phyloP scores from a whole-genome alignment of 2,888 invertebrate genomes.

The Asteroscopus sphinx region DNA sequence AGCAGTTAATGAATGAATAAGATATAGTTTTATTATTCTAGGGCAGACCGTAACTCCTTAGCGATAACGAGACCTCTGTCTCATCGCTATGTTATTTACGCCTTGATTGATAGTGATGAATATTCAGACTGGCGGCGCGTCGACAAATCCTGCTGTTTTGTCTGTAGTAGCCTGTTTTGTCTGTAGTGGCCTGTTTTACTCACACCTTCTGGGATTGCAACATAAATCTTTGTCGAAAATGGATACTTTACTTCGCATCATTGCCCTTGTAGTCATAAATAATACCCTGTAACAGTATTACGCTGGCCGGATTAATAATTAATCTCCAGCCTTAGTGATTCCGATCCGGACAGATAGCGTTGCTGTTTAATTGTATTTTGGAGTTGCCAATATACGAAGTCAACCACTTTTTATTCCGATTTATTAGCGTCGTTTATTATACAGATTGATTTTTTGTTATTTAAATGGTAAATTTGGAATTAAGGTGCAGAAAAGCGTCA shows the following conservation, averaged over 20 bases:
- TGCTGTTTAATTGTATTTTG: conserved; percentile 57
- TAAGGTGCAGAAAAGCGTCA: no score
- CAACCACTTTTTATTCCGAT: conserved; percentile 51
- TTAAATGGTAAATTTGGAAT: conserved; percentile 38
- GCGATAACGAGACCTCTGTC: conserved; percentile 72
- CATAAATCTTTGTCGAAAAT: conserved; percentile 77
- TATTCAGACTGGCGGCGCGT: conserved; percentile 72
- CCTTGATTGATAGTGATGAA: conserved; percentile 83
- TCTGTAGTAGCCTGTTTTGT: conserved; percentile 63
- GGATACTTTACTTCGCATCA: conserved; percentile 70
- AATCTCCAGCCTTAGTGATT: conserved; percentile 55
- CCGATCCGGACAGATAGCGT: conserved; percentile 50
- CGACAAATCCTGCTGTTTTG: conserved; percentile 73
- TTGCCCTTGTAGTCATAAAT: conserved; percentile 66
- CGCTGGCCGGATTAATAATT: conserved; percentile 56
- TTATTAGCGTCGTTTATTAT: conserved; percentile 43
- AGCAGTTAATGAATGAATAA: conserved; percentile 55
- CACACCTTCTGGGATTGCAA: conserved; percentile 75
- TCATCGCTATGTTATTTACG: conserved; percentile 76
- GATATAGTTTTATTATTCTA: conserved; percentile 66
- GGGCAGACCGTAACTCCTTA: conserved; percentile 67
- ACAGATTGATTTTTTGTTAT: conserved; percentile 36
- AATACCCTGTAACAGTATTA: conserved; percentile 62
- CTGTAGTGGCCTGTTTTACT: conserved; percentile 62
- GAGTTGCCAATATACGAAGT: conserved; percentile 49